phyloP scores from a whole-genome alignment of 2,888 invertebrate species.

The Parthenolecanium corni region DNA sequence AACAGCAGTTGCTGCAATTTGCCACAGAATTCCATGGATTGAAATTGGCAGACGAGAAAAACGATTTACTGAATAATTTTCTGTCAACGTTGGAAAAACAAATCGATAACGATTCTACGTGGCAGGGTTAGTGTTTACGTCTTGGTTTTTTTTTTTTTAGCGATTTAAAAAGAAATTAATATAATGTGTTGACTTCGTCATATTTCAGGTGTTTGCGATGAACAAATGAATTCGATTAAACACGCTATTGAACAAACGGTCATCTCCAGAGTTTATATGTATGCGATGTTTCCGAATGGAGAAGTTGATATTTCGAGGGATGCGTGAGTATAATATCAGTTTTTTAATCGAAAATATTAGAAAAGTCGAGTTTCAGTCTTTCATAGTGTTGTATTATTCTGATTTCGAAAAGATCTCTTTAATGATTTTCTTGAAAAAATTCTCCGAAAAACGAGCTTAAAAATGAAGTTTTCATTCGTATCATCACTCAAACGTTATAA shows the following conservation, averaged over 20 bases:
- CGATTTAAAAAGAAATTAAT: background rate
- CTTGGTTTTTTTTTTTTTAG: constrained; percentile 30
- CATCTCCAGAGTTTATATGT: constrained; percentile 78
- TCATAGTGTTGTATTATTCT: constrained; percentile 14
- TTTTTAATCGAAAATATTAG: background rate
- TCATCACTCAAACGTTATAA: no score
- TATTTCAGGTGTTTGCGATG: constrained; percentile 51
- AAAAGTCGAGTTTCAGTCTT: background rate
- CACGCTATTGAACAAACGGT: constrained; percentile 80
- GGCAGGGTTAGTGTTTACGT: constrained; percentile 60
- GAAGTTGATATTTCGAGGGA: constrained; percentile 89
- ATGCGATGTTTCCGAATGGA: constrained; percentile 92
- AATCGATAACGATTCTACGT: constrained; percentile 53
- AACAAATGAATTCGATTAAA: constrained; percentile 63
- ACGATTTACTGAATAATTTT: constrained; percentile 73
- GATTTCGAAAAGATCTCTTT: constrained; percentile 1
- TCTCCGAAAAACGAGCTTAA: no score
- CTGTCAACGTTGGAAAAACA: constrained; percentile 57
- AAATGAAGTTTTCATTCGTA: no score
- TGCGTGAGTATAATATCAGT: constrained; percentile 49
- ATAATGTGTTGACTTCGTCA: no score
- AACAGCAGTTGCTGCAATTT: constrained; percentile 59
- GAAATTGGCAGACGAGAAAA: constrained; percentile 79
- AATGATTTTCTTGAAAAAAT: no score
- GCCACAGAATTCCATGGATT: constrained; percentile 67